Percentiles rank a stretch among this genome's conserved stretches.
phyloP scores from a whole-genome alignment of 64 coral and sea anemone species.

The Trachythela sp. region DNA sequence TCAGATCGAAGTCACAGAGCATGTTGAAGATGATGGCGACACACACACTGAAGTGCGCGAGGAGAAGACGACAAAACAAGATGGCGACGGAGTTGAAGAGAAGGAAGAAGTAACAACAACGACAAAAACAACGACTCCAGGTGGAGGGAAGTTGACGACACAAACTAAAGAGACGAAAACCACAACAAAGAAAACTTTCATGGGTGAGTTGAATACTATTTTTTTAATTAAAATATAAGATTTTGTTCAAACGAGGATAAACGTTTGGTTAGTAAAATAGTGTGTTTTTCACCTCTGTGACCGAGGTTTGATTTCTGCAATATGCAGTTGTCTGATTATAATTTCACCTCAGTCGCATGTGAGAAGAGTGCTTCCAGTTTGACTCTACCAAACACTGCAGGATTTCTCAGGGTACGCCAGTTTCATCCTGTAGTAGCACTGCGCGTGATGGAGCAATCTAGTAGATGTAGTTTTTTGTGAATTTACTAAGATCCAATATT shows the following conservation, averaged over 20 bases:
- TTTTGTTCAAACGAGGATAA: background rate
- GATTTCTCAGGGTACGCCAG: too few species aligned
- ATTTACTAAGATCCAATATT: background rate
- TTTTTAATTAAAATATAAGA: background rate
- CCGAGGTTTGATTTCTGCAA: too few species aligned
- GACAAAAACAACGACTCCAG: slow-evolving; percentile 30
- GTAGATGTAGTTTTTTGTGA: too few species aligned
- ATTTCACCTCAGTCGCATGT: too few species aligned
- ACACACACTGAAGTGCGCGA: background rate
- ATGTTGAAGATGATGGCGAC: background rate
- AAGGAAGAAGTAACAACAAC: slow-evolving; percentile 26
- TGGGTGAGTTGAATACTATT: background rate
- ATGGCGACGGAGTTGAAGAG: background rate
- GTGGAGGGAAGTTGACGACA: slow-evolving; percentile 25
- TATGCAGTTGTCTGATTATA: too few species aligned
- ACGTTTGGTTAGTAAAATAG: too few species aligned
- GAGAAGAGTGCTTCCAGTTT: too few species aligned
- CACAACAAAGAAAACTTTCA: background rate
- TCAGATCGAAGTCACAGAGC: background rate
- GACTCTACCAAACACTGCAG: too few species aligned
- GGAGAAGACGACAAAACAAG: background rate
- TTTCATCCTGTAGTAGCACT: too few species aligned
- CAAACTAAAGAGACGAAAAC: slow-evolving; percentile 24
- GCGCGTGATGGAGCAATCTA: too few species aligned
- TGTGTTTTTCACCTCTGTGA: too few species aligned